phyloP scores from a whole-genome alignment of 2,888 invertebrate genomes.

The Syrista parreyssii region DNA sequence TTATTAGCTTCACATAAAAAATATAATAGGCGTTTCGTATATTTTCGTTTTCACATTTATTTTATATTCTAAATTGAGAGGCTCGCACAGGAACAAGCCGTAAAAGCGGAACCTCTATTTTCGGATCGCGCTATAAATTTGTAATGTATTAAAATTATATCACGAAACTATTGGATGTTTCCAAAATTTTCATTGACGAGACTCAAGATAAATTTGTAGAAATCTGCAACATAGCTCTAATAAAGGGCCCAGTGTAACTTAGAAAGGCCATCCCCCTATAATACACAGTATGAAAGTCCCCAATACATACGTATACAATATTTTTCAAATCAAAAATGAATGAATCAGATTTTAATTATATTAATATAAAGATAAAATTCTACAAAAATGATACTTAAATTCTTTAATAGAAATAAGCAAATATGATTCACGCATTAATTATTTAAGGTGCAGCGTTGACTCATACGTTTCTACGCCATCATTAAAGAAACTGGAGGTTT shows the following conservation, averaged over 20 bases:
- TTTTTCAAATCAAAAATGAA: background rate
- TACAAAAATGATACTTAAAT: no score
- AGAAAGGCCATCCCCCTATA: background rate
- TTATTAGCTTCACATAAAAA: background rate
- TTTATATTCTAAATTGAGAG: background rate
- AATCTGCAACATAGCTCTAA: background rate
- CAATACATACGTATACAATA: background rate
- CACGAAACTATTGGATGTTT: no score
- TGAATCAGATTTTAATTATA: background rate
- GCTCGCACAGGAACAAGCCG: no score
- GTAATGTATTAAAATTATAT: background rate
- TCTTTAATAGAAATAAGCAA: background rate
- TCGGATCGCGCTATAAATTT: background rate
- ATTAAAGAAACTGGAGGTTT: background rate
- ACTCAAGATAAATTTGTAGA: background rate
- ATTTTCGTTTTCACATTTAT: background rate
- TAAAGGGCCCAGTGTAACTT: background rate
- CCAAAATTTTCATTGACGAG: background rate
- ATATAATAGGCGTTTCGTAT: background rate
- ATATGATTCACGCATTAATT: background rate
- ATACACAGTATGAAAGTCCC: no score
- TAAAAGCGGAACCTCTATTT: background rate
- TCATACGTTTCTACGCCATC: background rate
- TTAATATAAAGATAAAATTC: no score
- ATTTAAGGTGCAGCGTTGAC: background rate